Evolutionary conservation across 2,888 invertebrate species (phyloP), one percentile per base, ranked within the genome.

Genomic region (Malacosoma neustria): DNA sequence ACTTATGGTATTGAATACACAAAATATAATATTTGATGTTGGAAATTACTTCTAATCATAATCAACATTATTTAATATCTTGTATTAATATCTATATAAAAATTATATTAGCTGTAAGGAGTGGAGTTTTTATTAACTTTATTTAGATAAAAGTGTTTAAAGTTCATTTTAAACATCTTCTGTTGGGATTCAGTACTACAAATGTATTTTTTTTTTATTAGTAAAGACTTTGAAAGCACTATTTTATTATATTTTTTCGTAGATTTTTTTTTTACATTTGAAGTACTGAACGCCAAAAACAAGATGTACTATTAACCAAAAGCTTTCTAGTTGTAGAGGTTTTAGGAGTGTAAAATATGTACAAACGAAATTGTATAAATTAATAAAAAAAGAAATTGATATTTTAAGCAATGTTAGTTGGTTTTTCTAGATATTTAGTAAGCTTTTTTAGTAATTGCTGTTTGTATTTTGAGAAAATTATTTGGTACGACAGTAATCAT

Each of bases 401-500:
- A 70, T 75, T 71, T 54, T 47, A 70, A 66, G 69, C 66, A 70
- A 67, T 69, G 64, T 71, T 74, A 75, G 68, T 55, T 52, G 54
- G 55, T 52, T 61, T 52, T 54, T 60, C 47, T 37, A 51, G 46
- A 41, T 52, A 32, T 49, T 57, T 60, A 66, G 58, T 57, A 54
- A 58, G 66, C 68, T 66, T 72, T 59, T 51, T 62, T 55, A 60
- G 61, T 40, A 35, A 45, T 41, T 41, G 46, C 55, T 64, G 55
- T 60, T 64, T 61, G 63, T 48, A 57, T 59, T 65, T 47, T 59
- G 45, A 30, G 30, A 41, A 36, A 31, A 38, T 34, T 29, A 22
- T 22, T 22, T 22, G 9, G n/a, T n/a, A n/a, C n/a, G n/a, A n/a
- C n/a, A n/a, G n/a, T n/a, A n/a, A n/a, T n/a, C n/a, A n/a, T n/a